phyloP scores from a whole-genome alignment of 2,888 invertebrate species.

The Lydus trimaculatus region DNA sequence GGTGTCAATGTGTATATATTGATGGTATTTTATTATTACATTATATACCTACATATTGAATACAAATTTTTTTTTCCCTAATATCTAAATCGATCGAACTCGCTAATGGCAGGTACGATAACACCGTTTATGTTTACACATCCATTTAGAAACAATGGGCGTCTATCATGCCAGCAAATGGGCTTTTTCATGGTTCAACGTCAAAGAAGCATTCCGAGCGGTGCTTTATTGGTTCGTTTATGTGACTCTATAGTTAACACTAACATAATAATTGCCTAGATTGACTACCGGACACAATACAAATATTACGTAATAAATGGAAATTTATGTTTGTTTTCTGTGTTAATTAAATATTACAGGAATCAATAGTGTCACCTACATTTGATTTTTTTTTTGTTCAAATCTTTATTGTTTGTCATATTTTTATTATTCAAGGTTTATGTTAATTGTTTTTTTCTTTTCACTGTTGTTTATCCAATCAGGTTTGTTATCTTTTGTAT shows the following conservation, averaged over 20 bases:
- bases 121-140: slow-evolving; percentile 33
- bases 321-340: background rate
- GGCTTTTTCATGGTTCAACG: slow-evolving; percentile 22
- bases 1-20: slow-evolving; percentile 13
- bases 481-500: slow-evolving; percentile 2
- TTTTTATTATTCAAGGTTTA: background rate
- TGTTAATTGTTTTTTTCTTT: background rate
- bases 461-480: background rate
- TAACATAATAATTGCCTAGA: slow-evolving; percentile 23
- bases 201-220: slow-evolving; percentile 19
- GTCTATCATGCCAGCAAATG: slow-evolving; percentile 33
- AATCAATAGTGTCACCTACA: background rate
- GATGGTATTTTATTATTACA: slow-evolving; percentile 24
- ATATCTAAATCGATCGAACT: slow-evolving; percentile 34
- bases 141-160: slow-evolving; percentile 35
- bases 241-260: slow-evolving; percentile 27
- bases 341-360: background rate
- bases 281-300: slow-evolving; percentile 22
- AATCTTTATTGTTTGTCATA: background rate
- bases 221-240: slow-evolving; percentile 24
- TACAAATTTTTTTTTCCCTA: slow-evolving; percentile 22
- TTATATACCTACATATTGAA: slow-evolving; percentile 17
- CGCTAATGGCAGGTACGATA: slow-evolving; percentile 34
- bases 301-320: background rate
- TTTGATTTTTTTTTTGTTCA: background rate